These are phyloP conservation scores for Philereme transversata DNA, from an alignment of 2,888 invertebrate species.

Conservation along the genomic window DNA sequence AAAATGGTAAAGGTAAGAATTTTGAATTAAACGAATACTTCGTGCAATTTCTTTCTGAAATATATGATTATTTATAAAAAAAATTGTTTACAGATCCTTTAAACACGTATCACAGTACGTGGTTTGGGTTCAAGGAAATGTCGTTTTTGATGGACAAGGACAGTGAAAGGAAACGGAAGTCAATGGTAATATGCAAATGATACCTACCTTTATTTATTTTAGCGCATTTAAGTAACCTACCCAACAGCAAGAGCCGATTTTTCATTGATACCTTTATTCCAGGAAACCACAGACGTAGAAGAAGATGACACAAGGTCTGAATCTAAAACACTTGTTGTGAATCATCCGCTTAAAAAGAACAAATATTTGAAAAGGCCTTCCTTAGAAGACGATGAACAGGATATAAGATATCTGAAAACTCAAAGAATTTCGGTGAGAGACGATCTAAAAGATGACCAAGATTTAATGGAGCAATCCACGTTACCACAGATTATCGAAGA, in stretches of 20 bases:
- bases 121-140: conserved; percentile 58
- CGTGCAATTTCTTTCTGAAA: background rate
- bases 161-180: conserved; percentile 43
- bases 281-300: conserved; percentile 1
- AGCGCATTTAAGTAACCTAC: background rate
- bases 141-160: conserved; percentile 53
- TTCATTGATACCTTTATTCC: background rate
- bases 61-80: background rate
- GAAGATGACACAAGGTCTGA: background rate
- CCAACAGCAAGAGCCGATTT: background rate
- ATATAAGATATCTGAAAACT: conserved; percentile 14
- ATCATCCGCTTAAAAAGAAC: background rate
- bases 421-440: background rate
- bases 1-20: conserved; percentile 15
- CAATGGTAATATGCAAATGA: conserved; percentile 19
- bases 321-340: background rate
- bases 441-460: background rate
- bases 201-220: background rate
- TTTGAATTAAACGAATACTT: background rate
- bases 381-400: conserved; percentile 23
- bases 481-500: conserved; percentile 36
- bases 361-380: background rate
- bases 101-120: conserved; percentile 42
- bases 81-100: conserved; percentile 39
- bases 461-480: background rate